A percentile compares a stretch with the other conserved stretches of the same genome.
Evolutionary conservation across 2,797 vertebrate genomes (phyloP).

Genomic region (Danionella dracula): DNA sequence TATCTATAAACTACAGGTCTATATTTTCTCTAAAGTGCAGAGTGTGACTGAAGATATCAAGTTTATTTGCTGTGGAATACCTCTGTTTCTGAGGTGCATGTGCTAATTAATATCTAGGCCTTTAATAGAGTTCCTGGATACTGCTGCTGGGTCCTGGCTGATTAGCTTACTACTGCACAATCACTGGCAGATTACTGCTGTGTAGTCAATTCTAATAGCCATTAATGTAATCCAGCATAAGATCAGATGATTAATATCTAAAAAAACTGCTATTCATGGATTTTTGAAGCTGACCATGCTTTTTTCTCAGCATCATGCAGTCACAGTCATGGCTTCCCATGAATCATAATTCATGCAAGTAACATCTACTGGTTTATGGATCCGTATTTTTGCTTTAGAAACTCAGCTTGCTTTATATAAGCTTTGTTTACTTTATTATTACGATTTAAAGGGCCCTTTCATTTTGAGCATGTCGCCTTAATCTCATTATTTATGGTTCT

Average conservation of each 20-base stretch:
- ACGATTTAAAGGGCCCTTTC: no score
- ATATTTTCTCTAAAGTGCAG: no score
- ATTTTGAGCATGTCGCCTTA: no score
- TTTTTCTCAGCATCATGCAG: slow-evolving; percentile 16
- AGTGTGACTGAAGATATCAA: no score
- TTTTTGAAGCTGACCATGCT: slow-evolving; percentile 25
- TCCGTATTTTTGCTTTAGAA: background rate
- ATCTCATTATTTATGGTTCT: no score
- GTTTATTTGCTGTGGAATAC: no score
- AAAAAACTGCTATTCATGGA: slow-evolving; percentile 39
- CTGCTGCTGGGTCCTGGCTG: slow-evolving; percentile 27
- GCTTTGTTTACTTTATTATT: background rate
- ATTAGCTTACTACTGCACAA: slow-evolving; percentile 46
- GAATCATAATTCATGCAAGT: background rate
- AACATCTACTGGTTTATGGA: slow-evolving; percentile 4
- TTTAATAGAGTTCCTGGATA: slow-evolving; percentile 28
- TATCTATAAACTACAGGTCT: no score
- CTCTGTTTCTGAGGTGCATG: slow-evolving; percentile 9
- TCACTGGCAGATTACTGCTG: slow-evolving; percentile 43
- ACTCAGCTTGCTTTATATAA: background rate
- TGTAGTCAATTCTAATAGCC: slow-evolving; percentile 48
- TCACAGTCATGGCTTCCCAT: background rate
- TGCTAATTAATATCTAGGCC: slow-evolving; percentile 24
- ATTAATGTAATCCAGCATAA: slow-evolving; percentile 35
- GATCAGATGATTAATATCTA: slow-evolving; percentile 35